phyloP scores from a whole-genome alignment of 2,888 invertebrate species.

The Molanna angustata region DNA sequence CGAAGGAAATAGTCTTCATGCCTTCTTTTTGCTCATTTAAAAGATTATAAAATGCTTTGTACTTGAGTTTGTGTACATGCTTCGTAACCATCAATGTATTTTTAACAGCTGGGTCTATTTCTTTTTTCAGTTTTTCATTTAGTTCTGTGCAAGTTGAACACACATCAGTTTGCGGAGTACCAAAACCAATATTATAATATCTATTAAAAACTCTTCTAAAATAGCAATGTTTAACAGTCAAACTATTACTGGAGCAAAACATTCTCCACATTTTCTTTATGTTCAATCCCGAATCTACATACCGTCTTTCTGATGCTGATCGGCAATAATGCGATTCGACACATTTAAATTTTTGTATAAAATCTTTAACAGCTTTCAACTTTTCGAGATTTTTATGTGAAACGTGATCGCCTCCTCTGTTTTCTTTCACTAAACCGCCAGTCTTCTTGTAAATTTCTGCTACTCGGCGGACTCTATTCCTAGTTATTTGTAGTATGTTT shows the following conservation, averaged over 20 bases:
- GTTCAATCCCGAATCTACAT: not conserved
- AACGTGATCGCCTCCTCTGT: constrained; percentile 12
- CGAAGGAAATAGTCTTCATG: constrained; percentile 35
- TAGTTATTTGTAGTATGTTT: constrained; percentile 1
- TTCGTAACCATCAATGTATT: constrained; percentile 32
- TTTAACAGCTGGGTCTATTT: constrained; percentile 33
- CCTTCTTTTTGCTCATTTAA: constrained; percentile 33
- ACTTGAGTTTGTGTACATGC: constrained; percentile 33
- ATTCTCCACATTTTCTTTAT: not conserved
- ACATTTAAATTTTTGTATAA: not conserved
- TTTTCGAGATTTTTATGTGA: not conserved
- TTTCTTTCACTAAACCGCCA: constrained; percentile 6
- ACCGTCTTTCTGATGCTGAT: not conserved
- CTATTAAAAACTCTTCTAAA: constrained; percentile 35
- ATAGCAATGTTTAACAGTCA: constrained; percentile 26
- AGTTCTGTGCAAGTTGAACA: constrained; percentile 36
- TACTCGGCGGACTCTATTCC: not conserved
- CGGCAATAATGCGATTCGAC: constrained; percentile 12
- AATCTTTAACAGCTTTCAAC: constrained; percentile 2
- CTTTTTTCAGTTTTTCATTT: constrained; percentile 35
- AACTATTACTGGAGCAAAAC: not conserved
- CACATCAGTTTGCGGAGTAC: constrained; percentile 33
- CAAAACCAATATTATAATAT: constrained; percentile 36
- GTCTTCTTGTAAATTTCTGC: not conserved
- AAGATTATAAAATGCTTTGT: constrained; percentile 35